Percentiles rank a stretch among this genome's conserved stretches.
These are phyloP conservation scores for Nasonia oneida DNA, from an alignment of 2,888 invertebrate genomes.

Conservation along the genomic window DNA sequence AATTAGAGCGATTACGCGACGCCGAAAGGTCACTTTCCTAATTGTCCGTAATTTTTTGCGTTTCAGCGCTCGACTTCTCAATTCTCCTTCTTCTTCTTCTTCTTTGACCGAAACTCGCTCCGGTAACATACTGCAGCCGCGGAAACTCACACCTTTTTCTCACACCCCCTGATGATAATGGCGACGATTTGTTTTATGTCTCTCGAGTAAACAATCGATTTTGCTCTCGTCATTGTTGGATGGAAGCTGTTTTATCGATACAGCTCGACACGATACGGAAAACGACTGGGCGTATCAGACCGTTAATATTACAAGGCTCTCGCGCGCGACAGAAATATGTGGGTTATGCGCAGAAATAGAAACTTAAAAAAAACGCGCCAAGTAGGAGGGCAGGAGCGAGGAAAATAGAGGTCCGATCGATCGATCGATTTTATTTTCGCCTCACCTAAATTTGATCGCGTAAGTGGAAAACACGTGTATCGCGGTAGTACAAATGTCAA, in stretches of 20 bases:
- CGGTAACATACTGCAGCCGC: conserved; percentile 3
- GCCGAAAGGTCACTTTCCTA: conserved; percentile 30
- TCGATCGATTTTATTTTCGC: neutral
- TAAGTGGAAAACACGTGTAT: neutral
- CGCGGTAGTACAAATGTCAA: too few relatives aligned
- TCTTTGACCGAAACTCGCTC: neutral
- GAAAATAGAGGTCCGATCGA: neutral
- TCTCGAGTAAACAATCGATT: neutral
- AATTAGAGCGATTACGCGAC: conserved; percentile 33
- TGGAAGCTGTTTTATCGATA: neutral
- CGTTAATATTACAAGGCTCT: neutral
- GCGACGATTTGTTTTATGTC: neutral
- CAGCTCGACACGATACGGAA: neutral
- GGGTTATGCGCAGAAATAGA: neutral
- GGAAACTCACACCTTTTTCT: neutral
- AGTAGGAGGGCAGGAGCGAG: neutral
- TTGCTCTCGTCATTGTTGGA: neutral
- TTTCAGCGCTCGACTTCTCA: neutral
- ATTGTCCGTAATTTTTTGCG: conserved; percentile 38
- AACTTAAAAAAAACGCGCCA: neutral
- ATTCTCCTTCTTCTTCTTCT: neutral
- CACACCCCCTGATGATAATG: neutral
- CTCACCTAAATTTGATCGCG: neutral
- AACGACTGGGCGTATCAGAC: neutral
- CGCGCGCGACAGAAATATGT: neutral